Evolutionary conservation across 2,888 invertebrate species (phyloP), one percentile per base, ranked within the genome.

Genomic region (Oegoconia quadripuncta): DNA sequence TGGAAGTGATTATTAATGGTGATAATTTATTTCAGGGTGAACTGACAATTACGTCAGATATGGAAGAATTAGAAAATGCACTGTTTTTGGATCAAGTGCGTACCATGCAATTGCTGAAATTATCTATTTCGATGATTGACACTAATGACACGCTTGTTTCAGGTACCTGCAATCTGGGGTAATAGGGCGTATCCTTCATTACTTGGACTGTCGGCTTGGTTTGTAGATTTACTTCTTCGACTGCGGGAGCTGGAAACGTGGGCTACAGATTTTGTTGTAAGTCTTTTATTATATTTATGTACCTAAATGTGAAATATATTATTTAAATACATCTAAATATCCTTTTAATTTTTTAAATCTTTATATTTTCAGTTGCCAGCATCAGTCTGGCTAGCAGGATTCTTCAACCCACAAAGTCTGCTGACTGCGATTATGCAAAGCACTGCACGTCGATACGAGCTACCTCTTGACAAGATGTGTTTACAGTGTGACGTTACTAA

Each of bases 341-440:
- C n/a, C n/a, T n/a, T n/a, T n/a, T n/a, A n/a, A n/a, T n/a, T n/a
- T n/a, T n/a, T n/a, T n/a, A 36, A 17, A 22, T 37, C n/a, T 11
- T 33, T 42, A 47, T 16, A 7, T 28, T 27, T 46, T 31, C 59
- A 96, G 95, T 82, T 98, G 41, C 97, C 97, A 22, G 90, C 96
- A 1, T 95, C 95, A 27, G 97, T 98, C 11, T 98, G 98, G 98
- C 84, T 98, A 44, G 96, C 95, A 9, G 98, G 98, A n/a, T 97
- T 98, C 82, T 98, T 98, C 88, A 98, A 98, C 78, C 98, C 98
- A 0, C 98, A 98, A 80, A 97, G 97, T 25, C 90, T 98, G 59
- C 83, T 98, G 41, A 98, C 98, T 0, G 98, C 98, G 32, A 98
- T 98, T 61, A 98, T 98, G 97, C 98, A 98, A 83, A 97, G 97